These are phyloP conservation scores for Nothocercus nigrocapillus DNA, from an alignment of 2,113 vertebrate genomes.

Conservation along the genomic window DNA sequence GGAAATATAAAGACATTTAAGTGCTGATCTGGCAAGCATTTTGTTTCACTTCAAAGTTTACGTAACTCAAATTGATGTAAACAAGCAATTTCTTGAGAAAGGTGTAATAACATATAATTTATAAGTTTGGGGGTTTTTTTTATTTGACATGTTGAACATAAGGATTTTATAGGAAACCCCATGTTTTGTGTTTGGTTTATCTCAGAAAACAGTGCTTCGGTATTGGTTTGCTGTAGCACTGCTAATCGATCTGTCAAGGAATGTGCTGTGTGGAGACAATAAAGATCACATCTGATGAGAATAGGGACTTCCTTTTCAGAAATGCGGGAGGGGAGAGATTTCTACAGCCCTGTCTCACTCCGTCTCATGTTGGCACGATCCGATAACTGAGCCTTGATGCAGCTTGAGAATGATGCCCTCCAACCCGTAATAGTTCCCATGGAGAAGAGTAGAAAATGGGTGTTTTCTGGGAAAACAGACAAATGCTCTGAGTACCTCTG, in stretches of 20 bases:
- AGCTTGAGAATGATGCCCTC: not conserved
- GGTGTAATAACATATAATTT: not conserved
- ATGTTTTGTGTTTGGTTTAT: not conserved
- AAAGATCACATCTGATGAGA: not conserved
- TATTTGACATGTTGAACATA: not conserved
- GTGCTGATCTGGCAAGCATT: not conserved
- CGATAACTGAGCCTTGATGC: not conserved
- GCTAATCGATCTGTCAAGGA: not conserved
- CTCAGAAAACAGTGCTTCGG: not conserved
- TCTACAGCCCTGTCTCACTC: not conserved
- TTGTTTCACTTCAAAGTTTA: not conserved
- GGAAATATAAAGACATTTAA: not conserved
- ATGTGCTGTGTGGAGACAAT: not conserved
- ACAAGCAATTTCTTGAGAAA: slow-evolving; percentile 1
- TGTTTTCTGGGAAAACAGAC: slow-evolving; percentile 9
- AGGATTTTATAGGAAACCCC: not conserved
- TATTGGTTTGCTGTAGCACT: not conserved
- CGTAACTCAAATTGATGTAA: not conserved
- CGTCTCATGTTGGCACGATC: not conserved
- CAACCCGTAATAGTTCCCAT: not conserved
- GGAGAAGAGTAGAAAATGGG: not conserved
- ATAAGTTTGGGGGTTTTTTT: not conserved
- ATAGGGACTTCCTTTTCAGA: not conserved
- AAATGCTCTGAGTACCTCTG: not conserved
- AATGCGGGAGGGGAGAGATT: not conserved